Evolutionary conservation across 2,113 vertebrate species (phyloP).

Genomic region (Amblyopsis rosae): DNA sequence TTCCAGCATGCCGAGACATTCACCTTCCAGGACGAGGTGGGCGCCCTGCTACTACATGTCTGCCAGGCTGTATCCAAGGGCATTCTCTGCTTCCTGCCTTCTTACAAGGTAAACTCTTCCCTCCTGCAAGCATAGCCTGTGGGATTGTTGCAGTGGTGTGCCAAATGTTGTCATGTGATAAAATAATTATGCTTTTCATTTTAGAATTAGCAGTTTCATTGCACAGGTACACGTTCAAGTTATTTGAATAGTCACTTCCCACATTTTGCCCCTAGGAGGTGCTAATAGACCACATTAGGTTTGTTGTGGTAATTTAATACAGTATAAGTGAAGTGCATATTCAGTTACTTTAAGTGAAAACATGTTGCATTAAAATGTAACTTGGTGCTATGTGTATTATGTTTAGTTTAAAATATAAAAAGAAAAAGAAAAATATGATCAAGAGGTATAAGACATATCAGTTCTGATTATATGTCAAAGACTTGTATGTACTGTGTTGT

Average conservation of each 20-base stretch:
- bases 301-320: not conserved
- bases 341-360: not conserved
- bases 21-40: conserved; percentile 94
- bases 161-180: too few relatives aligned
- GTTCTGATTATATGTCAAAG: too few relatives aligned
- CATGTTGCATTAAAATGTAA: not conserved
- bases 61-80: conserved; percentile 86
- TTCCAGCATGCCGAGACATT: conserved; percentile 93
- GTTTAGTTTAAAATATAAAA: too few relatives aligned
- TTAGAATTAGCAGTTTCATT: too few relatives aligned
- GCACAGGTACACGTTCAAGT: too few relatives aligned
- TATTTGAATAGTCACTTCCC: conserved; percentile 5
- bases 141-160: too few relatives aligned
- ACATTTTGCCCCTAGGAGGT: conserved; percentile 70
- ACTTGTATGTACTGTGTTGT: too few relatives aligned
- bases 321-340: not conserved
- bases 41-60: conserved; percentile 84
- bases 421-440: too few relatives aligned
- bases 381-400: too few relatives aligned
- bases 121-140: not conserved
- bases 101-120: conserved; percentile 88
- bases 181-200: too few relatives aligned
- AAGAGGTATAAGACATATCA: too few relatives aligned
- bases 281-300: conserved; percentile 68
- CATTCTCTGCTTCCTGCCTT: conserved; percentile 93